Evolutionary conservation across 2,113 vertebrate genomes (phyloP).

Genomic region (Heliornis fulica): DNA sequence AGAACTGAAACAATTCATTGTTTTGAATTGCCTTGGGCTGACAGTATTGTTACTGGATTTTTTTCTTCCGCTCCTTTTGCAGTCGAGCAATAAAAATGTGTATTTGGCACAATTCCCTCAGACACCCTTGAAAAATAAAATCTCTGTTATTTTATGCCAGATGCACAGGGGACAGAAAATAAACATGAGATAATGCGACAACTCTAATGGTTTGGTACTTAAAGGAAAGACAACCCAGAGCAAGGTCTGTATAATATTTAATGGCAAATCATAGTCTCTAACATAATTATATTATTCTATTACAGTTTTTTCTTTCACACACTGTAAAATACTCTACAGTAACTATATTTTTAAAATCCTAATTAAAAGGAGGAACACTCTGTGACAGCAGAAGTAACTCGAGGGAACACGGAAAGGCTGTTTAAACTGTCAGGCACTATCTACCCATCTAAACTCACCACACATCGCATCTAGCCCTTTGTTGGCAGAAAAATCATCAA

Average conservation of each 20-base stretch:
- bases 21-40: background rate
- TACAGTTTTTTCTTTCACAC: constrained; percentile 21
- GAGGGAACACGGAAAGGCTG: background rate
- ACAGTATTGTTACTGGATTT: background rate
- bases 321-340: constrained; percentile 8
- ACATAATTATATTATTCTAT: constrained; percentile 29
- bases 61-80: background rate
- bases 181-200: background rate
- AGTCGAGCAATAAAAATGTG: background rate
- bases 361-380: constrained; percentile 18
- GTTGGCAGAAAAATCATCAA: background rate
- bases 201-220: background rate
- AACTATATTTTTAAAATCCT: background rate
- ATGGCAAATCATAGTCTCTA: constrained; percentile 29
- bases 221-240: background rate
- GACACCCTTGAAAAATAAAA: constrained; percentile 10
- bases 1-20: background rate
- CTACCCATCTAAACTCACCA: background rate
- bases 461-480: background rate
- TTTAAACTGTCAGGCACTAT: background rate
- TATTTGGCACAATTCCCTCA: background rate
- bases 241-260: constrained; percentile 7
- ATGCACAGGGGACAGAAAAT: background rate
- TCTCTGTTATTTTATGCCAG: background rate
- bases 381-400: constrained; percentile 26